Conservation (phyloP, 2,113 vertebrate species). For the Cromileptes altivelis region DNA sequence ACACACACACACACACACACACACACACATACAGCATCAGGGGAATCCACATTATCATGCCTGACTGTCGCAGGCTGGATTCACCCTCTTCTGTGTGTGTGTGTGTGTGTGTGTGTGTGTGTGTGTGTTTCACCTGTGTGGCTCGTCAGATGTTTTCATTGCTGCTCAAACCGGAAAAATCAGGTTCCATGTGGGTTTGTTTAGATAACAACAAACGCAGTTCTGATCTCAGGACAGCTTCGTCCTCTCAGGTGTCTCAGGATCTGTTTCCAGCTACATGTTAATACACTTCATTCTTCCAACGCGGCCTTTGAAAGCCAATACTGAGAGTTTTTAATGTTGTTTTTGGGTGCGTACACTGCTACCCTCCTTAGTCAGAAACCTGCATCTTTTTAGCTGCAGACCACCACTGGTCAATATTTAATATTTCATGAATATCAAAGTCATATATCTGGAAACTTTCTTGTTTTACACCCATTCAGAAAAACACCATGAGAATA, state of each 20-base stretch:
- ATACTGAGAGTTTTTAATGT: conserved; percentile 7
- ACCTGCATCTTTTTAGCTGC: conserved; percentile 8
- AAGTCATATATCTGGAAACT: not conserved
- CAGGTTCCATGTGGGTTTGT: conserved; percentile 46
- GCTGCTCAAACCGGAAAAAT: conserved; percentile 48
- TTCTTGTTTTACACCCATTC: not conserved
- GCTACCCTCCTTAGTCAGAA: not conserved
- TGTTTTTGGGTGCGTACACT: conserved; percentile 3
- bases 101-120: conserved; percentile 15
- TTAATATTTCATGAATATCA: conserved; percentile 17
- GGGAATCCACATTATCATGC: conserved; percentile 59
- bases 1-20: conserved; percentile 40
- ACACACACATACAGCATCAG: conserved; percentile 23
- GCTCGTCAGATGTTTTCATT: conserved; percentile 40
- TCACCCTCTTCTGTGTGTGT: conserved; percentile 9
- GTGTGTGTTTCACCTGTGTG: conserved; percentile 28
- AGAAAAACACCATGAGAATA: not conserved
- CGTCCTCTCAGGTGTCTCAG: conserved; percentile 29
- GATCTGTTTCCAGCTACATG: not conserved
- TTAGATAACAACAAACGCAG: conserved; percentile 26
- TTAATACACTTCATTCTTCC: not conserved
- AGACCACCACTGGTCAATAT: not conserved
- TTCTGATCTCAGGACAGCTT: not conserved
- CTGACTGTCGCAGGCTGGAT: conserved; percentile 34
- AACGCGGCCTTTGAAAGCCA: not conserved